A percentile compares a stretch with the other conserved stretches of the same genome.
These are phyloP conservation scores for Acromyrmex charruanus DNA, from an alignment of 1,140 invertebrate species.

Conservation along the genomic window DNA sequence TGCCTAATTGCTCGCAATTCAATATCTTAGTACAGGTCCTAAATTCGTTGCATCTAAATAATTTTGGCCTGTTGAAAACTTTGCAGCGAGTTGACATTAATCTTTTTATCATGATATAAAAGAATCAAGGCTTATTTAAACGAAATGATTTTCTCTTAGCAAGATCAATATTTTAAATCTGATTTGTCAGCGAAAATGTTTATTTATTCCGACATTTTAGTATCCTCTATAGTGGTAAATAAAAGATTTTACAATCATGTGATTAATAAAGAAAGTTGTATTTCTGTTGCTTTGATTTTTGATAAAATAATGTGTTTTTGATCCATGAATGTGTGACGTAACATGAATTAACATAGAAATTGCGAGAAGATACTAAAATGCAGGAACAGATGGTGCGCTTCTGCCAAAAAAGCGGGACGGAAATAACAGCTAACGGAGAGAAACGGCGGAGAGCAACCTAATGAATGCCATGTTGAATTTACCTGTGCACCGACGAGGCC, in stretches of 20 bases:
- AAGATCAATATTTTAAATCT: background rate
- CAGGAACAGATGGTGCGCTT: background rate
- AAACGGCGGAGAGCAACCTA: background rate
- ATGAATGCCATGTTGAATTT: slow-evolving; percentile 60
- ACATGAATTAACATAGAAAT: slow-evolving; percentile 2
- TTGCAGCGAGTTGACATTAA: background rate
- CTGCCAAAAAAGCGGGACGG: background rate
- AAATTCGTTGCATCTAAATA: background rate
- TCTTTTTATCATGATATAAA: background rate
- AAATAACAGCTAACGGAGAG: background rate
- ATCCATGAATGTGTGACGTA: background rate
- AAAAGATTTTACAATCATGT: background rate
- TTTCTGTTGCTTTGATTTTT: background rate
- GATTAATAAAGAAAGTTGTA: no score
- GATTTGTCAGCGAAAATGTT: background rate
- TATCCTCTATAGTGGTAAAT: background rate
- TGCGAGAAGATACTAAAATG: background rate
- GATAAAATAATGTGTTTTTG: background rate
- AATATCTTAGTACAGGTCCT: background rate
- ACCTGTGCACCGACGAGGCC: slow-evolving; percentile 94
- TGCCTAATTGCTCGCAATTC: slow-evolving; percentile 26
- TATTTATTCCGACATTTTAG: background rate
- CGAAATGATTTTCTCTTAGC: background rate
- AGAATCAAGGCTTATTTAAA: background rate
- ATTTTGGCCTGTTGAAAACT: background rate